Evolutionary conservation across 1,140 invertebrate species (phyloP), one percentile per base, ranked within the genome.

Genomic region (Zophobas atratus): DNA sequence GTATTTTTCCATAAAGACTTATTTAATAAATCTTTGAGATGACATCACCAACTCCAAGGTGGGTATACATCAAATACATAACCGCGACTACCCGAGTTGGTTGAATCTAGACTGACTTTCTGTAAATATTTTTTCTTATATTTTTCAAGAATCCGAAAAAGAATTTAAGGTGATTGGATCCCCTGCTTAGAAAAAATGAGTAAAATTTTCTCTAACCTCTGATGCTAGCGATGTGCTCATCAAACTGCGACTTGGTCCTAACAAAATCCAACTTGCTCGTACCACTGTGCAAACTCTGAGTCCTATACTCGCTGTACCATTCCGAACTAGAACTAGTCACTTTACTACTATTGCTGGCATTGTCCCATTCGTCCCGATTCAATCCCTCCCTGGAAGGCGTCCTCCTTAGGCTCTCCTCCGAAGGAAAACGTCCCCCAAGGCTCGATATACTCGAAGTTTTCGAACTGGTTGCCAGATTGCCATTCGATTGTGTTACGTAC

Each of bases 161-260:
- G n/a, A n/a, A n/a, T n/a, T n/a, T n/a, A n/a, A n/a, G n/a, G n/a
- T n/a, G n/a, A n/a, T n/a, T n/a, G n/a, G n/a, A n/a, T n/a, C n/a
- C n/a, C n/a, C n/a, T n/a, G n/a, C n/a, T n/a, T n/a, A n/a, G 20
- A 20, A 20, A 20, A 20, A 20, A 20, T 20, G 20, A 0, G 0
- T 20, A 20, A 20, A 20, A 20, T 20, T 20, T 20, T 20, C 6
- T 77, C 88, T 87, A 91, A 96, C 95, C 94, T 95, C 93, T 92
- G 83, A 95, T 94, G 87, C 93, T 90, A 77, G 92, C 92, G 85
- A 96, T 96, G 87, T 96, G 94, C n/a, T 92, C 91, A 85, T 96
- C 95, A 86, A 94, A 95, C 85, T 96, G 93, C 80, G 92, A 93
- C 85, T 91, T 93, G 86, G 92, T 94, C 81, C 92, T 82, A 80